These are phyloP conservation scores for Cephalotes varians DNA, from an alignment of 2,888 invertebrate species.

Conservation along the genomic window DNA sequence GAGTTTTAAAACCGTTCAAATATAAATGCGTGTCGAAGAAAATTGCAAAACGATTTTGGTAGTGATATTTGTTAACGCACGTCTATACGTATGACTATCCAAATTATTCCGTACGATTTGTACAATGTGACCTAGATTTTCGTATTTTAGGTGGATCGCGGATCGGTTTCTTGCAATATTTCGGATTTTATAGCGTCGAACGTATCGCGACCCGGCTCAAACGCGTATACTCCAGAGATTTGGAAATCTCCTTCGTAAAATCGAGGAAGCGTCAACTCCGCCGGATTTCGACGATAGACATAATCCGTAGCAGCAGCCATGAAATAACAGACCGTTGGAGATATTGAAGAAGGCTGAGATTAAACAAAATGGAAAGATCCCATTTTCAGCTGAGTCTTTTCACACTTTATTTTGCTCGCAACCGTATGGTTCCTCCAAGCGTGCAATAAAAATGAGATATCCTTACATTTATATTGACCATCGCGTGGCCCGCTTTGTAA, in stretches of 20 bases:
- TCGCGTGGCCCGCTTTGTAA: background rate
- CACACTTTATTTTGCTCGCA: background rate
- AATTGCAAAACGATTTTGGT: background rate
- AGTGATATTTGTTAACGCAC: background rate
- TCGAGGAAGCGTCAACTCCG: constrained; percentile 19
- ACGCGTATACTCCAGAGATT: constrained; percentile 46
- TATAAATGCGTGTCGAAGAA: background rate
- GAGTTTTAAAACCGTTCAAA: background rate
- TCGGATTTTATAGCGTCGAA: constrained; percentile 33
- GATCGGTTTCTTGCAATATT: constrained; percentile 22
- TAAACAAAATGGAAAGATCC: constrained; percentile 22
- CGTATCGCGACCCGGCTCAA: constrained; percentile 20
- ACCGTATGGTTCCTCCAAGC: background rate
- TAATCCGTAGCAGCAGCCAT: constrained; percentile 41
- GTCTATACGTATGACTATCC: background rate
- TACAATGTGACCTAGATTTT: constrained; percentile 23
- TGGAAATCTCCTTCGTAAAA: constrained; percentile 50
- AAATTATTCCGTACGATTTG: constrained; percentile 16
- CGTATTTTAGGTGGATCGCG: constrained; percentile 33
- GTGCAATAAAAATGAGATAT: constrained; percentile 30
- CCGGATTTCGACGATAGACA: constrained; percentile 33
- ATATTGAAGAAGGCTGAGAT: constrained; percentile 22
- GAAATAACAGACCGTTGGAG: constrained; percentile 29
- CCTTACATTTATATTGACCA: background rate
- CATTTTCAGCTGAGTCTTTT: background rate